phyloP scores from a whole-genome alignment of 2,888 invertebrate species.

The Megalurothrips usitatus region DNA sequence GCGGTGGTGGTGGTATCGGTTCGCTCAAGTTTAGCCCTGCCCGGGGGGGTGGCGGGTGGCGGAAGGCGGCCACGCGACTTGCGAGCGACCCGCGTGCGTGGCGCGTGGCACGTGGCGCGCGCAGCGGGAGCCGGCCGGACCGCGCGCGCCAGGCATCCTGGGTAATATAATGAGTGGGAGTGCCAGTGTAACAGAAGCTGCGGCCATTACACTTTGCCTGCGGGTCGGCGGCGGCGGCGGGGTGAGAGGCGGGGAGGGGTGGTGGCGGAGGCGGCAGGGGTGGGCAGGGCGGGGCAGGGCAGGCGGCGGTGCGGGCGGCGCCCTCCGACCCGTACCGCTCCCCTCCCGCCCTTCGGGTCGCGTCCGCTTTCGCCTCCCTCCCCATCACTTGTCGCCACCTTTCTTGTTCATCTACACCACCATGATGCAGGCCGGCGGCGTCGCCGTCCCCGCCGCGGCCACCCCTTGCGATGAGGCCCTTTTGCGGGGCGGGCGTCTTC shows the following conservation, averaged over 20 bases:
- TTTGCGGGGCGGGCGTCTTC: background rate
- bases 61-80: background rate
- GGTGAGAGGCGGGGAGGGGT: too few species aligned
- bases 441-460: background rate
- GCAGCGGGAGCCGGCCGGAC: background rate
- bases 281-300: too few species aligned
- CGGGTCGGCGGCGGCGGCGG: background rate
- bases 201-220: background rate
- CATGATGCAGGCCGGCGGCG: too few species aligned
- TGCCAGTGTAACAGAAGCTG: conserved; percentile 27
- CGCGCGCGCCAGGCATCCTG: background rate
- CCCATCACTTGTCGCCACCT: background rate
- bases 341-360: background rate
- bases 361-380: background rate
- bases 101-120: background rate
- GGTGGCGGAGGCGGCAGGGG: background rate
- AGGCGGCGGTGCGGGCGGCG: background rate
- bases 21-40: background rate
- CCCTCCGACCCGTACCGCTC: background rate
- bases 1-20: background rate
- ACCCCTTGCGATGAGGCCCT: background rate
- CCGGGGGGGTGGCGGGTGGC: background rate
- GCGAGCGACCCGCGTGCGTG: too few species aligned
- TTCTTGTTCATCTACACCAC: too few species aligned
- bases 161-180: background rate